Evolutionary conservation across 2,888 invertebrate genomes (phyloP).

Genomic region (Tigriopus californicus): DNA sequence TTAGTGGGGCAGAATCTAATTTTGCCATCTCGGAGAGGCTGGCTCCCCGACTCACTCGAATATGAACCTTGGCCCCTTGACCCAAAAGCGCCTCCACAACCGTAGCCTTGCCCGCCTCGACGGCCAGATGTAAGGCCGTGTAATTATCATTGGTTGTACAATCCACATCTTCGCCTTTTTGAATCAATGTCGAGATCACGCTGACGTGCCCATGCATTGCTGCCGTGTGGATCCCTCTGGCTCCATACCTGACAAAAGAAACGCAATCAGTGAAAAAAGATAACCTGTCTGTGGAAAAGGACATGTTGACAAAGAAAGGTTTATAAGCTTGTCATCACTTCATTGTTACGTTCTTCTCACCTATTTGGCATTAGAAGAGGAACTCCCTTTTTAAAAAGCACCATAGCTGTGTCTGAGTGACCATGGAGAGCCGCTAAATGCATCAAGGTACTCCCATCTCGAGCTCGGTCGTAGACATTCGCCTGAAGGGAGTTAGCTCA

Average conservation of each 20-base stretch:
- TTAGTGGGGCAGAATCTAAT: too few species aligned
- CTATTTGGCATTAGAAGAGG: conserved; percentile 94
- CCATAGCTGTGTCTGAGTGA: conserved; percentile 92
- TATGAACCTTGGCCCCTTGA: conserved; percentile 90
- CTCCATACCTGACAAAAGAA: conserved; percentile 51
- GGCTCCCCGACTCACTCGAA: conserved; percentile 37
- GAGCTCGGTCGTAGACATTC: conserved; percentile 83
- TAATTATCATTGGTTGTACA: conserved; percentile 90
- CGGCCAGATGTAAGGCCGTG: conserved; percentile 92
- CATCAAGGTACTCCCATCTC: conserved; percentile 95
- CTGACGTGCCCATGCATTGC: conserved; percentile 91
- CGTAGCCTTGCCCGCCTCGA: conserved; percentile 75
- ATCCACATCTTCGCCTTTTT: conserved; percentile 91
- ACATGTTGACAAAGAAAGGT: too few species aligned
- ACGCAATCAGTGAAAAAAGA: conserved; percentile 9
- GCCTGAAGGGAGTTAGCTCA: conserved; percentile 61
- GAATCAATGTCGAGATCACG: conserved; percentile 82
- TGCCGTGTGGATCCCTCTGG: conserved; percentile 91
- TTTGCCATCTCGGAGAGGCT: too few species aligned
- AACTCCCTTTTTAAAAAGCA: conserved; percentile 76
- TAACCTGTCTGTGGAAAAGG: background rate
- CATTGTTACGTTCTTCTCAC: conserved; percentile 37
- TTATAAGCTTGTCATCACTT: too few species aligned
- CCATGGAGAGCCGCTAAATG: conserved; percentile 94
- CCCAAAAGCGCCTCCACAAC: conserved; percentile 89